Conservation (phyloP, 2,888 invertebrate species). For the Polylopha cassiicola region DNA sequence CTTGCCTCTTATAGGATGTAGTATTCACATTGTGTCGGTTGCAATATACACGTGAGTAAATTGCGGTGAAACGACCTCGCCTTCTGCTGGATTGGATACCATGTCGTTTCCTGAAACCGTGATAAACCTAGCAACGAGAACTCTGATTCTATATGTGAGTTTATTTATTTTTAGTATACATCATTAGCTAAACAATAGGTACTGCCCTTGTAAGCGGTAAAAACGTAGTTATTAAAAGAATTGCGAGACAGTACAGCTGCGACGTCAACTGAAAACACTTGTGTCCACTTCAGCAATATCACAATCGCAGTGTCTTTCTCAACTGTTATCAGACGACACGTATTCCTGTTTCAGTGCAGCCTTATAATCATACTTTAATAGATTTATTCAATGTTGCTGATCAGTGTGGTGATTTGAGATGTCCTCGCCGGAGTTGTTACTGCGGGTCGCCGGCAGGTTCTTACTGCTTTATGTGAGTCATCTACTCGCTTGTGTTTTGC, state of each 20-base stretch:
- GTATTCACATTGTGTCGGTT: conserved; percentile 22
- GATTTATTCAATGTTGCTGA: conserved; percentile 4
- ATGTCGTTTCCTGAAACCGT: conserved; percentile 48
- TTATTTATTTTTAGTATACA: conserved; percentile 1
- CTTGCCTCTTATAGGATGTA: conserved; percentile 5
- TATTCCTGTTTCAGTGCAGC: not conserved
- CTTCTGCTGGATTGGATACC: conserved; percentile 33
- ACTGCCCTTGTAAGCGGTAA: conserved; percentile 3
- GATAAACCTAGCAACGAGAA: conserved; percentile 37
- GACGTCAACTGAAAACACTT: conserved; percentile 45
- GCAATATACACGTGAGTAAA: conserved; percentile 5
- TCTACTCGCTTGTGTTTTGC: conserved; percentile 7
- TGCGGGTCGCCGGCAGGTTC: conserved; percentile 36
- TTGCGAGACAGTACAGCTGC: conserved; percentile 36
- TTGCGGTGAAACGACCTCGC: conserved; percentile 47
- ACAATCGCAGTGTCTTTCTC: conserved; percentile 42
- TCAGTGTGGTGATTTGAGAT: conserved; percentile 30
- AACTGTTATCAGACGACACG: conserved; percentile 11
- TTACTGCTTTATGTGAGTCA: conserved; percentile 44
- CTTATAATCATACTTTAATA: not conserved
- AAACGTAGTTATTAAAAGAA: conserved; percentile 6
- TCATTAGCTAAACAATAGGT: too few species aligned
- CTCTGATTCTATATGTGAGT: conserved; percentile 36
- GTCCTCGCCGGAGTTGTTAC: conserved; percentile 41
- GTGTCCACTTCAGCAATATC: conserved; percentile 35